These are phyloP conservation scores for Ardeotis arabs DNA, from an alignment of 2,113 vertebrate species.

Conservation along the genomic window DNA sequence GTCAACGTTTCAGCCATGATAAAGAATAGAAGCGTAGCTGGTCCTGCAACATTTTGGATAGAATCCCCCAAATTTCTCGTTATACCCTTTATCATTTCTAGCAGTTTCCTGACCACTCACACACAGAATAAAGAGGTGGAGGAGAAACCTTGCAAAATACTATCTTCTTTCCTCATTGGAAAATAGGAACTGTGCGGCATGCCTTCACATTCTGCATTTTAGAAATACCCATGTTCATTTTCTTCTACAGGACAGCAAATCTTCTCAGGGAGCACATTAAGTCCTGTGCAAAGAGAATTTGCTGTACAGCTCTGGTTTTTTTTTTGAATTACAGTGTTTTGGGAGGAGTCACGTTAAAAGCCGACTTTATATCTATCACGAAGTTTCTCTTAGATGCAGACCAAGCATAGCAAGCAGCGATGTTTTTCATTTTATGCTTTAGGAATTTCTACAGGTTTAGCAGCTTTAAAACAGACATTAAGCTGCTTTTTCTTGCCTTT, in stretches of 20 bases:
- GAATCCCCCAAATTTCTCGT: neutral
- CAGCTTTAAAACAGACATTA: neutral
- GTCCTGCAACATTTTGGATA: neutral
- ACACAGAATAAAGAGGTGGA: neutral
- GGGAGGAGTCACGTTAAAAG: neutral
- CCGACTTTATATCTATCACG: neutral
- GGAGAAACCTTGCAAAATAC: neutral
- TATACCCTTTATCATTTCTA: neutral
- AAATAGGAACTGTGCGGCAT: fast-evolving
- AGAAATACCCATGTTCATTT: neutral
- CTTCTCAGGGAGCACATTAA: neutral
- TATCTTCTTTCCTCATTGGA: fast-evolving
- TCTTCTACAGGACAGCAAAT: neutral
- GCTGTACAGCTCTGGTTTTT: neutral
- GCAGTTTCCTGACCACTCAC: neutral
- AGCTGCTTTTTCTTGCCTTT: neutral
- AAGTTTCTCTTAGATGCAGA: neutral
- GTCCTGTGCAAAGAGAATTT: neutral
- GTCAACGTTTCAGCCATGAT: neutral
- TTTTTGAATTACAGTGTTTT: neutral
- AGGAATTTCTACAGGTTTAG: neutral
- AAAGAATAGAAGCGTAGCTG: neutral
- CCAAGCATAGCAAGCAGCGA: neutral
- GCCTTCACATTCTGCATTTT: neutral
- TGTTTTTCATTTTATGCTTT: neutral